phyloP scores from a whole-genome alignment of 1,140 invertebrate genomes.

The Meloidogyne exigua region DNA sequence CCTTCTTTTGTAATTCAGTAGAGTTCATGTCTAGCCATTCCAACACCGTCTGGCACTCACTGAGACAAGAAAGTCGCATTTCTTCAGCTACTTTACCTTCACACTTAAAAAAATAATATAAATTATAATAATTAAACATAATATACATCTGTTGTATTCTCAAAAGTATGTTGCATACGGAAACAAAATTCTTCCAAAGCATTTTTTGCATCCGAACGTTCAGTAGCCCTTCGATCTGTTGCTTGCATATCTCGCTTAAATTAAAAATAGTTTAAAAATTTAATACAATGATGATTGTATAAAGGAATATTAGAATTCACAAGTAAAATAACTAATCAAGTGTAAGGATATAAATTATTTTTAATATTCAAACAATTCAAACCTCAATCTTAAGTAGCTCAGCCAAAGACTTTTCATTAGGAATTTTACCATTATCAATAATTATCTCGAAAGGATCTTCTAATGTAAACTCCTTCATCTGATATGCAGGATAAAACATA shows the following conservation, averaged over 20 bases:
- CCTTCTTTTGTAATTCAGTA: slow-evolving; percentile 18
- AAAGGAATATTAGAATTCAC: neutral
- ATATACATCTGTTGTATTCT: neutral
- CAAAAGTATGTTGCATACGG: slow-evolving; percentile 16
- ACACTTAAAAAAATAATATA: slow-evolving; percentile 2
- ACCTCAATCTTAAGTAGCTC: slow-evolving; percentile 16
- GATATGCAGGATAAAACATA: slow-evolving; percentile 21
- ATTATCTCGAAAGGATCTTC: slow-evolving; percentile 16
- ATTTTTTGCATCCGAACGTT: slow-evolving; percentile 28
- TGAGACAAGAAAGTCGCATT: slow-evolving; percentile 5
- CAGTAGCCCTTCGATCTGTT: slow-evolving; percentile 83
- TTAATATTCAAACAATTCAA: neutral
- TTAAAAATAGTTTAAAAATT: too few relatives aligned
- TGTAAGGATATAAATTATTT: neutral
- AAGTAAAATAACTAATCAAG: neutral
- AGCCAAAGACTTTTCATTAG: neutral
- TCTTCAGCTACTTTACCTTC: slow-evolving; percentile 19
- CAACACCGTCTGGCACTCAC: slow-evolving; percentile 10
- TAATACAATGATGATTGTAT: too few relatives aligned
- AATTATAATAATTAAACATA: neutral
- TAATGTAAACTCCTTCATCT: slow-evolving; percentile 9
- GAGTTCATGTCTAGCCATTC: slow-evolving; percentile 26
- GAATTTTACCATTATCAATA: neutral
- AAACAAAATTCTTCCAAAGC: slow-evolving; percentile 29
- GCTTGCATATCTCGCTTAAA: slow-evolving; percentile 67